Conservation (phyloP, 2,888 invertebrate genomes). For the Drosophila lutescens region DNA sequence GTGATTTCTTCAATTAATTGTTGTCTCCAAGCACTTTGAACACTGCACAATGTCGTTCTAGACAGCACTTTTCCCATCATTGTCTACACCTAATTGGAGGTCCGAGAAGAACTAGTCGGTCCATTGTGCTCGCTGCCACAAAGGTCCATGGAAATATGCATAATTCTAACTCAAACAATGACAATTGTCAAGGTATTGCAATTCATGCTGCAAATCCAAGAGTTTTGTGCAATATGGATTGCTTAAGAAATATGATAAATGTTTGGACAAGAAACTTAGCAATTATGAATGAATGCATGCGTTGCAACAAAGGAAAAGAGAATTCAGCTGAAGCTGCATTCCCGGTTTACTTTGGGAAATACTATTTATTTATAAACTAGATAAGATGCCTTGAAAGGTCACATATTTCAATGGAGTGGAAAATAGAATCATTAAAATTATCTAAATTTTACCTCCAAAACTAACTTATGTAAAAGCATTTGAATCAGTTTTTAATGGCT, state of each 20-base stretch:
- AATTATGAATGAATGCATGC: slow-evolving; percentile 5
- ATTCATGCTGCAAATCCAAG: slow-evolving; percentile 13
- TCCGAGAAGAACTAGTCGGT: slow-evolving; percentile 32
- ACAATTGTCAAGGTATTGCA: slow-evolving; percentile 58
- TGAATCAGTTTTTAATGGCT: no score
- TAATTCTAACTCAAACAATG: slow-evolving; percentile 67
- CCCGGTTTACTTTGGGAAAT: not conserved
- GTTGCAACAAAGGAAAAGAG: not conserved
- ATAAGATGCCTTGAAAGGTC: no score
- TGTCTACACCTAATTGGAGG: slow-evolving; percentile 52
- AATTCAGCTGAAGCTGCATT: not conserved
- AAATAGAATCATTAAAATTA: no score
- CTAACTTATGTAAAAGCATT: no score
- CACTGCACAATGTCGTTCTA: slow-evolving; percentile 60
- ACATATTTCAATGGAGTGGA: no score
- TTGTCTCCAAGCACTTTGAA: slow-evolving; percentile 54
- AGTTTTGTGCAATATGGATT: slow-evolving; percentile 14
- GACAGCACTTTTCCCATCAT: slow-evolving; percentile 52
- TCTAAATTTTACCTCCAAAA: no score
- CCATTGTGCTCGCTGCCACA: slow-evolving; percentile 30
- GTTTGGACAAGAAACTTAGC: slow-evolving; percentile 1
- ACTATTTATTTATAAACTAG: not conserved
- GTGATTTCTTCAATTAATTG: slow-evolving; percentile 79
- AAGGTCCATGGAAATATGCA: slow-evolving; percentile 55
- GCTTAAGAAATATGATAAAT: slow-evolving; percentile 15